phyloP scores from a whole-genome alignment of 2,888 invertebrate genomes.

The Limenitis camilla region DNA sequence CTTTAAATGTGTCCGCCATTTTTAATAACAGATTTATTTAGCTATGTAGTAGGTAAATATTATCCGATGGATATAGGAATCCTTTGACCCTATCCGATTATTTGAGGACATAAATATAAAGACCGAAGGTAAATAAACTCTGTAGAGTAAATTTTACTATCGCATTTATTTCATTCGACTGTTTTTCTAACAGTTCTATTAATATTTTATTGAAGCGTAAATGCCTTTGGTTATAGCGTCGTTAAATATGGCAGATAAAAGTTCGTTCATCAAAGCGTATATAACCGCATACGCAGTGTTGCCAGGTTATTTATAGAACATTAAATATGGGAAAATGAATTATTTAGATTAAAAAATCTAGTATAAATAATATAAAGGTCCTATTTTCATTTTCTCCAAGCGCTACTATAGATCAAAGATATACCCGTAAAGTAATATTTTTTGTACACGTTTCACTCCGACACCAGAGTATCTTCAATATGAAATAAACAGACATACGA shows the following conservation, averaged over 20 bases:
- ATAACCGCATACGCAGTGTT: not conserved
- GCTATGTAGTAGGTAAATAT: not conserved
- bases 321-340: not conserved
- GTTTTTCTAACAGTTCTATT: constrained; percentile 14
- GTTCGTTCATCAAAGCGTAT: constrained; percentile 10
- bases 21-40: no score
- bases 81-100: not conserved
- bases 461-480: no score
- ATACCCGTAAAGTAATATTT: no score
- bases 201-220: constrained; percentile 24
- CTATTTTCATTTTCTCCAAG: no score
- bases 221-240: constrained; percentile 26
- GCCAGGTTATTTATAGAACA: not conserved
- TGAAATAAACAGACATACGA: no score
- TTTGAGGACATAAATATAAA: not conserved
- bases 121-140: constrained; percentile 1
- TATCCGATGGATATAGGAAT: not conserved
- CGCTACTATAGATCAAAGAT: no score
- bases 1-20: no score
- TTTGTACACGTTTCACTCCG: no score
- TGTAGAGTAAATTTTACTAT: constrained; percentile 6
- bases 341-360: not conserved
- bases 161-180: constrained; percentile 7
- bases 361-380: not conserved
- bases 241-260: constrained; percentile 22